These are phyloP conservation scores for Podarcis cretensis DNA, from an alignment of 2,113 vertebrate genomes.

Conservation along the genomic window DNA sequence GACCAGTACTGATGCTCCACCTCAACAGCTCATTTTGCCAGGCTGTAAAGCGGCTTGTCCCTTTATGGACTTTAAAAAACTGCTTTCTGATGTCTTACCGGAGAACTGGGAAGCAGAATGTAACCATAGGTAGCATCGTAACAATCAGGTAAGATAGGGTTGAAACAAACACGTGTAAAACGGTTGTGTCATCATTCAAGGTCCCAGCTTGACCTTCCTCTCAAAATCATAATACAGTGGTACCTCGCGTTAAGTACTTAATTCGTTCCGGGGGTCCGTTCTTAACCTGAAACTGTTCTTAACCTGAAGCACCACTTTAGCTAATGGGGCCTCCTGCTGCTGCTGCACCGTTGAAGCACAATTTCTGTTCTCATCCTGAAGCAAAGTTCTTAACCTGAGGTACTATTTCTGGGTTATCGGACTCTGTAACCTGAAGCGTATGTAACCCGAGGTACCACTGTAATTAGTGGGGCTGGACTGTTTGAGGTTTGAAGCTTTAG, in stretches of 20 bases:
- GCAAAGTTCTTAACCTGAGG: no score
- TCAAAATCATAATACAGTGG: no score
- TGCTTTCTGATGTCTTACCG: slow-evolving; percentile 78
- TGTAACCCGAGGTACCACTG: no score
- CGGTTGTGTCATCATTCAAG: not conserved
- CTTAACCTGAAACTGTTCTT: no score
- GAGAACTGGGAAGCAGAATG: slow-evolving; percentile 83
- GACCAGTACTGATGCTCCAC: slow-evolving; percentile 78
- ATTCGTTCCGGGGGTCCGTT: no score
- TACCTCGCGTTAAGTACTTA: no score
- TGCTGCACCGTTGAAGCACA: accelerated
- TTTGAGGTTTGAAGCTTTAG: not conserved
- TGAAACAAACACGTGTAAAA: not conserved
- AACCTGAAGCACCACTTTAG: no score
- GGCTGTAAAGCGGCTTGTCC: slow-evolving; percentile 85
- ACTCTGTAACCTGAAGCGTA: no score
- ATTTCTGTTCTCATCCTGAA: no score
- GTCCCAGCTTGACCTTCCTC: not conserved
- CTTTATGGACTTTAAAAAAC: slow-evolving; percentile 78
- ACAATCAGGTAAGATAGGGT: not conserved
- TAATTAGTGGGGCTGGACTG: no score
- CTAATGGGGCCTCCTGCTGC: no score
- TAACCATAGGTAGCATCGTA: slow-evolving; percentile 9
- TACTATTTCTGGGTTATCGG: no score
- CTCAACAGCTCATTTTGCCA: slow-evolving; percentile 79